A percentile compares a stretch with the other conserved stretches of the same genome.
Conservation (phyloP, 2,888 invertebrate species). For the Leptinotarsa tumamoca region DNA sequence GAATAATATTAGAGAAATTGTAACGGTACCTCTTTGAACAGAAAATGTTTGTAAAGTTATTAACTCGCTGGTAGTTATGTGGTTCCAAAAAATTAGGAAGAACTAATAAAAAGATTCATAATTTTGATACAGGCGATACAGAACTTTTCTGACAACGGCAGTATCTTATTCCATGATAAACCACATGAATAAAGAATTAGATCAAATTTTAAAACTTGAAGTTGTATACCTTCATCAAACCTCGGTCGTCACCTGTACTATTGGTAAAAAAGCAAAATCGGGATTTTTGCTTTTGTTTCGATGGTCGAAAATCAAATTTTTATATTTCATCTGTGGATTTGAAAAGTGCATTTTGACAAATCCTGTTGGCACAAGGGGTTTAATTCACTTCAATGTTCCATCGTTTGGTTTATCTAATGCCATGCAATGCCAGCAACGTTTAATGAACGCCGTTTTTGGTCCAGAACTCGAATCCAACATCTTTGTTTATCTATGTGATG, state of each 20-base stretch:
- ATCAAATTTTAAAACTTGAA: too few species aligned
- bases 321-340: not conserved
- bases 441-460: slow-evolving; percentile 40
- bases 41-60: too few species aligned
- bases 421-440: slow-evolving; percentile 50
- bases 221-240: too few species aligned
- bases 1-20: too few species aligned
- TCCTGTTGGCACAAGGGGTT: slow-evolving; percentile 2
- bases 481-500: not conserved
- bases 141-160: not conserved
- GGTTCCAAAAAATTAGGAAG: not conserved
- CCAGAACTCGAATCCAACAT: not conserved
- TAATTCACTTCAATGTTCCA: slow-evolving; percentile 42
- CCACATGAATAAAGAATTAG: too few species aligned
- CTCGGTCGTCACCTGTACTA: not conserved
- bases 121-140: not conserved
- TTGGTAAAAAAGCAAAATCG: not conserved
- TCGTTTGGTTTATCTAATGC: slow-evolving; percentile 43
- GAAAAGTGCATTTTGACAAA: not conserved
- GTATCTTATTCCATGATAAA: not conserved
- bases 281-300: not conserved
- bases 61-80: not conserved
- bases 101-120: not conserved
- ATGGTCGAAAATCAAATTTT: not conserved
- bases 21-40: too few species aligned